These are phyloP conservation scores for Drosophila dives DNA, from an alignment of 2,888 invertebrate genomes.

Conservation along the genomic window DNA sequence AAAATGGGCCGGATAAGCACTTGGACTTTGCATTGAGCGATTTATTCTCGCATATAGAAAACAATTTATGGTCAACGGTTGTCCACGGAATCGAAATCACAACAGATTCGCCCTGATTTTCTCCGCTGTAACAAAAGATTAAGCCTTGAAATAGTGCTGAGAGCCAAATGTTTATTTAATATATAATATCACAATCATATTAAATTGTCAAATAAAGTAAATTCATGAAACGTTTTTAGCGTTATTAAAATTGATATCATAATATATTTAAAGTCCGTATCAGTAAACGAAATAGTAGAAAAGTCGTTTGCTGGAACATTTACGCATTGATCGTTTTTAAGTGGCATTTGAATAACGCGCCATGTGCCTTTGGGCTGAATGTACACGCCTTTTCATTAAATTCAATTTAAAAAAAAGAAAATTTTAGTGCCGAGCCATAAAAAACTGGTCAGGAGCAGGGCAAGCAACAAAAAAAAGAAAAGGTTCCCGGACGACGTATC, in stretches of 20 bases:
- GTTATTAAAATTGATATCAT: not conserved
- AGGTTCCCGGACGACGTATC: constrained; percentile 70
- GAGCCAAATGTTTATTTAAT: not conserved
- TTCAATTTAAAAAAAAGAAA: constrained; percentile 72
- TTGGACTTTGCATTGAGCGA: constrained; percentile 76
- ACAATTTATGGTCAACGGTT: constrained; percentile 58
- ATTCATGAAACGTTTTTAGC: not conserved
- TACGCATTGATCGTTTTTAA: constrained; percentile 48
- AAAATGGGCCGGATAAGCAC: constrained; percentile 74
- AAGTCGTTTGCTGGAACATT: constrained; percentile 39
- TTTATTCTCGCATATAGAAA: constrained; percentile 66
- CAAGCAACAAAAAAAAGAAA: constrained; percentile 35
- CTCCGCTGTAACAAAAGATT: not conserved
- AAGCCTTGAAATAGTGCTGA: not conserved
- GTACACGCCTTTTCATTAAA: constrained; percentile 77
- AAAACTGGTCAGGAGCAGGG: constrained; percentile 59
- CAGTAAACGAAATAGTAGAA: not conserved
- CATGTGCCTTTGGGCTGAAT: constrained; percentile 47
- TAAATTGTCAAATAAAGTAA: not conserved
- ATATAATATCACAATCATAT: not conserved
- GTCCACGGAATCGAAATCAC: constrained; percentile 14
- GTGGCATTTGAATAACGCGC: constrained; percentile 74
- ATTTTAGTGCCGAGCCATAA: constrained; percentile 78
- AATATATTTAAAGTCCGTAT: not conserved
- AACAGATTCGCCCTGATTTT: constrained; percentile 11